Evolutionary conservation across 2,888 invertebrate genomes (phyloP).

Genomic region (Rhingia rostrata): DNA sequence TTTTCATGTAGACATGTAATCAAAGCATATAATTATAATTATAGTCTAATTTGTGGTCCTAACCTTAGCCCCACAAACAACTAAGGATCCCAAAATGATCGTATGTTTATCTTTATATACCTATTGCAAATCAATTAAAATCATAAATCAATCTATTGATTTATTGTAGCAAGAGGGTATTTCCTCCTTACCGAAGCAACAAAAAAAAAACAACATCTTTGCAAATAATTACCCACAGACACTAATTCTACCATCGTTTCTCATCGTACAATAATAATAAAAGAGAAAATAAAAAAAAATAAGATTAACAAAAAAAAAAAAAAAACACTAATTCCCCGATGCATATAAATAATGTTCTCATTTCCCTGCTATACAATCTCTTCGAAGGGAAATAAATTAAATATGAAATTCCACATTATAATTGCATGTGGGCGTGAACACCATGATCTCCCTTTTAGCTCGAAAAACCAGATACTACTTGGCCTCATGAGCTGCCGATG

Average conservation of each 20-base stretch:
- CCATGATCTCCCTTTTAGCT: constrained; percentile 58
- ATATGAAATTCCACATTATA: constrained; percentile 74
- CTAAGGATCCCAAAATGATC: background rate
- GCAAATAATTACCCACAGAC: constrained; percentile 66
- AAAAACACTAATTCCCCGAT: constrained; percentile 66
- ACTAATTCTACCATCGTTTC: constrained; percentile 37
- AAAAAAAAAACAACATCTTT: constrained; percentile 15
- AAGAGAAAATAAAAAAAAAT: constrained; percentile 51
- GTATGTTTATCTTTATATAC: background rate
- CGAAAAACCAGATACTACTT: constrained; percentile 53
- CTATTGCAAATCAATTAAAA: constrained; percentile 61
- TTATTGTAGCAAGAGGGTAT: constrained; percentile 50
- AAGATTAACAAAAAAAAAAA: constrained; percentile 42
- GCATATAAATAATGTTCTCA: constrained; percentile 73
- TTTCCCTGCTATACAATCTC: constrained; percentile 57
- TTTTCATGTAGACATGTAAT: too few relatives aligned
- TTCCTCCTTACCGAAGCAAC: background rate
- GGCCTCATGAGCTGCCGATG: constrained; percentile 21
- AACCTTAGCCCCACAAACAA: background rate
- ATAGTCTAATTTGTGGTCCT: background rate
- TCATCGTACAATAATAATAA: constrained; percentile 21
- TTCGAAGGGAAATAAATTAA: constrained; percentile 71
- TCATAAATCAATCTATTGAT: constrained; percentile 70
- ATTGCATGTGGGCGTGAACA: constrained; percentile 74
- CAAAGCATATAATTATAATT: constrained; percentile 16